Percentiles rank a stretch among this genome's conserved stretches.
phyloP scores from a whole-genome alignment of 2,797 vertebrate species.

The Tarsius wallacei region DNA sequence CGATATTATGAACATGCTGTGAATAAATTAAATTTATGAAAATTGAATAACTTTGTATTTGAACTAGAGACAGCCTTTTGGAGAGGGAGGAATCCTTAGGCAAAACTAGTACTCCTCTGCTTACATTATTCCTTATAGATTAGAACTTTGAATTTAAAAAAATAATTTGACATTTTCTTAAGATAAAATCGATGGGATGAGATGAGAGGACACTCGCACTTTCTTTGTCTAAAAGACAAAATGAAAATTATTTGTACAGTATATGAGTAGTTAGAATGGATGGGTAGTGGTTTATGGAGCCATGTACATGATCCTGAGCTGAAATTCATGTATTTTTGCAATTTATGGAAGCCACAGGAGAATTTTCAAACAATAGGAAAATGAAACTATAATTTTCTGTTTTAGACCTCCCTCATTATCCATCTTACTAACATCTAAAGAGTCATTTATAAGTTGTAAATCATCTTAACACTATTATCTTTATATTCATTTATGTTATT shows the following conservation, averaged over 20 bases:
- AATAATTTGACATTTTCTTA: slow-evolving; percentile 16
- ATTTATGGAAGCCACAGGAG: background rate
- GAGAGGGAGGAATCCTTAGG: background rate
- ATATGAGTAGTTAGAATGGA: slow-evolving; percentile 10
- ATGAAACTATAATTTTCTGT: slow-evolving; percentile 29
- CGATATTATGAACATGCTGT: background rate
- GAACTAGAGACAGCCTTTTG: slow-evolving; percentile 18
- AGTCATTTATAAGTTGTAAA: slow-evolving; percentile 52
- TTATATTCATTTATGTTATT: background rate
- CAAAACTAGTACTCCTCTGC: background rate
- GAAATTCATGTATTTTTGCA: slow-evolving; percentile 24
- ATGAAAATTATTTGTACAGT: slow-evolving; percentile 19
- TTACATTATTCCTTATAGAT: slow-evolving; percentile 29
- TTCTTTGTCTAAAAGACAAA: background rate
- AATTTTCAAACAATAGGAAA: slow-evolving; percentile 46
- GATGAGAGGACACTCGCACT: background rate
- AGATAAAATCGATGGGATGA: slow-evolving; percentile 36
- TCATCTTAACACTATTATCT: slow-evolving; percentile 39
- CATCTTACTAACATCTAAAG: background rate
- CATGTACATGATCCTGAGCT: background rate
- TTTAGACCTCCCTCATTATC: slow-evolving; percentile 36
- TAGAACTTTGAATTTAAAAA: background rate
- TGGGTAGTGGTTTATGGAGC: background rate
- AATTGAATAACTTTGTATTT: slow-evolving; percentile 56
- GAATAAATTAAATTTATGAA: slow-evolving; percentile 42